Conservation (phyloP, 2,888 invertebrate species). For the Lochmaea crataegi region DNA sequence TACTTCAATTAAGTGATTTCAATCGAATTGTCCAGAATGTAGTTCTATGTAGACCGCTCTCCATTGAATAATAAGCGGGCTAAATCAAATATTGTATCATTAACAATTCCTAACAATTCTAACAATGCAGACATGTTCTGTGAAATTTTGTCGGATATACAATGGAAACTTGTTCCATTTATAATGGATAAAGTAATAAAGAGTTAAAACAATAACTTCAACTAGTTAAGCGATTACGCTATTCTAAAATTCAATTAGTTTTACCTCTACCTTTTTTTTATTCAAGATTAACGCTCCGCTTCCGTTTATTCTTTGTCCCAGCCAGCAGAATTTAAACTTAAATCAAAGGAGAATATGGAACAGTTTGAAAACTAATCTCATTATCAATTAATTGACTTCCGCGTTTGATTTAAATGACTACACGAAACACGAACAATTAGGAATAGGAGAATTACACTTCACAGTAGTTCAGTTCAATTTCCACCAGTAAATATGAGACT, state of each 20-base stretch:
- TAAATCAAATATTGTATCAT: background rate
- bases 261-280: constrained; percentile 5
- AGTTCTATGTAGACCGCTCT: background rate
- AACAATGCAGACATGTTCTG: background rate
- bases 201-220: background rate
- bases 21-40: background rate
- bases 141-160: background rate
- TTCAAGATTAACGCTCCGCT: constrained; percentile 21
- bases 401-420: constrained; percentile 47
- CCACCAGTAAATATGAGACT: constrained; percentile 41
- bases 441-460: constrained; percentile 43
- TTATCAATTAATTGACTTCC: constrained; percentile 49
- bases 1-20: too few relatives aligned
- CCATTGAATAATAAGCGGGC: background rate
- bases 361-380: constrained; percentile 48
- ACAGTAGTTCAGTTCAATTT: constrained; percentile 41
- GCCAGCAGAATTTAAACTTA: constrained; percentile 30
- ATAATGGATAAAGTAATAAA: background rate
- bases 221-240: background rate
- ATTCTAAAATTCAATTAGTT: constrained; percentile 21
- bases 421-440: constrained; percentile 46
- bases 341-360: constrained; percentile 43
- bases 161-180: background rate
- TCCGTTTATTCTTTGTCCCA: constrained; percentile 22
- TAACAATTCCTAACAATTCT: background rate